These are phyloP conservation scores for Dendrolimus kikuchii DNA, from an alignment of 1,140 invertebrate genomes.

Conservation along the genomic window DNA sequence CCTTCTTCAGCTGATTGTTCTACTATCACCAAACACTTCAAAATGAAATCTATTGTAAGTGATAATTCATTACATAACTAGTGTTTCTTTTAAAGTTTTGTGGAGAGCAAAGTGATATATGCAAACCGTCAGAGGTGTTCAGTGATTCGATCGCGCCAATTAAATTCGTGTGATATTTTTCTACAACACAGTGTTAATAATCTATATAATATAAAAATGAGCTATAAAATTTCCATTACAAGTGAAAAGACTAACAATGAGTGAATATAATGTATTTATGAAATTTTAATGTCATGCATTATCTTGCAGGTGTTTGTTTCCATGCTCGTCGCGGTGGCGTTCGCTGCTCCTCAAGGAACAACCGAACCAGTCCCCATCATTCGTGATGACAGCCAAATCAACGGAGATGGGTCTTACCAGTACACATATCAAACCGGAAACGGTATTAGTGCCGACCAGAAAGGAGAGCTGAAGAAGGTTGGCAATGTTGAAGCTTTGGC, in stretches of 20 bases:
- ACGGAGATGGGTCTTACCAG: slow-evolving; percentile 62
- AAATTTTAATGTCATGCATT: neutral
- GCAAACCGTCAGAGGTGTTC: neutral
- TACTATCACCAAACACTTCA: slow-evolving; percentile 25
- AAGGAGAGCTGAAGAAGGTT: slow-evolving; percentile 77
- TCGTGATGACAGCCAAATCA: slow-evolving; percentile 58
- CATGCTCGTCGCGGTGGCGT: slow-evolving; percentile 39
- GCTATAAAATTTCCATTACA: too few species aligned
- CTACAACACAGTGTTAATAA: too few species aligned
- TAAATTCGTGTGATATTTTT: too few species aligned
- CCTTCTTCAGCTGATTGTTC: slow-evolving; percentile 26
- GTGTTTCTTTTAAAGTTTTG: neutral
- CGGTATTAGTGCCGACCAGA: slow-evolving; percentile 81
- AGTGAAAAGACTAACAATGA: too few species aligned
- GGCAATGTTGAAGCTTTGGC: slow-evolving; percentile 72
- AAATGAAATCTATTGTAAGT: slow-evolving; percentile 67
- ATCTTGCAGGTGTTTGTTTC: slow-evolving; percentile 49
- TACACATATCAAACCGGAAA: slow-evolving; percentile 76
- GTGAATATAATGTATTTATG: too few species aligned
- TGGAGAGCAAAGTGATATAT: too few species aligned
- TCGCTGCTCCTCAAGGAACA: slow-evolving; percentile 43
- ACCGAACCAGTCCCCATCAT: slow-evolving; percentile 57
- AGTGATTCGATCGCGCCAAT: neutral
- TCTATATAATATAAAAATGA: too few species aligned
- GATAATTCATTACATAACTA: slow-evolving; percentile 6